Evolutionary conservation across 2,797 vertebrate genomes (phyloP).

Genomic region (Pseudocheirus occidentalis): DNA sequence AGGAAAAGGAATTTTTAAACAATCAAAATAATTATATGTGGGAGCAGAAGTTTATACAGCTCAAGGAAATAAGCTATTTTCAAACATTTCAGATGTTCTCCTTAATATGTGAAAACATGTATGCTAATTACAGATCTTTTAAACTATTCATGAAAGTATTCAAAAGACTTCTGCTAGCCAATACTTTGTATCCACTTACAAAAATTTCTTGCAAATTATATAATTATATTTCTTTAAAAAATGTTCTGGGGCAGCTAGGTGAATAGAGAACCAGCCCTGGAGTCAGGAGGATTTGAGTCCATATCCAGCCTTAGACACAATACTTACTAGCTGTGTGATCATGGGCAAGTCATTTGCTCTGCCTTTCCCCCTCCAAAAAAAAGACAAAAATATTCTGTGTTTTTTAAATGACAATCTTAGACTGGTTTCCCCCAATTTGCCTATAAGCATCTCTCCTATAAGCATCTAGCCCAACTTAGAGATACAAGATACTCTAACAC

Average conservation of each 20-base stretch:
- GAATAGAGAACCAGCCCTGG: too few relatives aligned
- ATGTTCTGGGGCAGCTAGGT: neutral
- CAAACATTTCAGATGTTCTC: conserved; percentile 9
- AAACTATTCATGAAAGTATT: neutral
- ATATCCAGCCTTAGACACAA: too few relatives aligned
- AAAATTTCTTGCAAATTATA: conserved; percentile 40
- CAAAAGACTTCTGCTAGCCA: neutral
- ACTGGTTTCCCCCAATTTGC: neutral
- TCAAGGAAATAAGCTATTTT: conserved; percentile 30
- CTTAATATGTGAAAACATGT: conserved; percentile 7
- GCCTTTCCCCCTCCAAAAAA: too few relatives aligned
- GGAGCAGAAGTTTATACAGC: neutral
- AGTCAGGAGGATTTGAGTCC: too few relatives aligned
- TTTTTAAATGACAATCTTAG: neutral
- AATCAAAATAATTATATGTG: neutral
- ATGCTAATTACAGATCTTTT: neutral
- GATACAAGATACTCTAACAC: neutral
- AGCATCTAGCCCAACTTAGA: neutral
- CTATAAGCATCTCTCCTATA: neutral
- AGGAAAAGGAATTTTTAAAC: neutral
- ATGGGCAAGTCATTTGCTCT: too few relatives aligned
- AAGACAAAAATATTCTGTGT: neutral
- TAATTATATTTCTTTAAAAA: neutral
- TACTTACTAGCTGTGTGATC: too few relatives aligned
- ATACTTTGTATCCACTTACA: neutral